Conservation (phyloP, 2,888 invertebrate species). For the Himalopsyche japonica region DNA sequence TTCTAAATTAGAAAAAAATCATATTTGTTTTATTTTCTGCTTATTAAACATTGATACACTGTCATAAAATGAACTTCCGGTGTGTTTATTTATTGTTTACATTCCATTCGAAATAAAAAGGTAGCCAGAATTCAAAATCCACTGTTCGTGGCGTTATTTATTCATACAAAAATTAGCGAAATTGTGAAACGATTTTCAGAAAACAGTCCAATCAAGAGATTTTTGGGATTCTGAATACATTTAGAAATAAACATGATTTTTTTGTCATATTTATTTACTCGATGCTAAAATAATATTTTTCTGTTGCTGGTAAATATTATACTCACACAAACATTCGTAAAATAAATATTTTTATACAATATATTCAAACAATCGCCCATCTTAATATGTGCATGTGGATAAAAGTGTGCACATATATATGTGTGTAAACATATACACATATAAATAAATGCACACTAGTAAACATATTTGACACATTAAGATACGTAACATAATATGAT, state of each 20-base stretch:
- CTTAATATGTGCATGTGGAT: not conserved
- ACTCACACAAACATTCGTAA: not conserved
- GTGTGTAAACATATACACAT: not conserved
- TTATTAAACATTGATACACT: too few species aligned
- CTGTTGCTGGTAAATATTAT: not conserved
- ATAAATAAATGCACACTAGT: not conserved
- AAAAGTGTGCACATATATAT: not conserved
- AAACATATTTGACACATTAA: not conserved
- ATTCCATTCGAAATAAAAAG: too few species aligned
- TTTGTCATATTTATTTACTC: not conserved
- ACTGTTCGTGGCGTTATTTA: too few species aligned
- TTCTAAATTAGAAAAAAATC: too few species aligned
- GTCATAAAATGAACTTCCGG: too few species aligned
- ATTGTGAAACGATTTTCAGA: not conserved
- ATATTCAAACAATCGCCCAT: not conserved
- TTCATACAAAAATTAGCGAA: not conserved
- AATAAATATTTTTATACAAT: not conserved
- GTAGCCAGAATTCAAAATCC: too few species aligned
- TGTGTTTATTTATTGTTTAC: too few species aligned
- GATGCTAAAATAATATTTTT: not conserved
- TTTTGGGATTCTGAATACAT: too few species aligned
- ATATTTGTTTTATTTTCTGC: too few species aligned
- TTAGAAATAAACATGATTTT: too few species aligned
- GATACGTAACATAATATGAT: not conserved
- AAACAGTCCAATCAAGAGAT: not conserved